Conservation (phyloP, 2,888 invertebrate genomes). For the Marronus borbonicus region DNA sequence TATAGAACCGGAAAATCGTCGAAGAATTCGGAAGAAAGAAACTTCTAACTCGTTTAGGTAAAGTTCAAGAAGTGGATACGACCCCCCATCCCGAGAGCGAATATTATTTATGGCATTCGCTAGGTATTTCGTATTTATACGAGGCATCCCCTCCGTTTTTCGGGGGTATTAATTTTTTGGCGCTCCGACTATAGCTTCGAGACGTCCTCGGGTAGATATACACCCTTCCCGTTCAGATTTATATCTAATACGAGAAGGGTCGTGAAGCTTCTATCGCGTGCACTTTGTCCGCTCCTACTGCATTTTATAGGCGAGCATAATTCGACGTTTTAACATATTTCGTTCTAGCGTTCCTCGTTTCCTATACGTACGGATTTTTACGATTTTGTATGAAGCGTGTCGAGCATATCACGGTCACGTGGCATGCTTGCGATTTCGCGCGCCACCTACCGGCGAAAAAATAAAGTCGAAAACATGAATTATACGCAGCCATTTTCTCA, state of each 20-base stretch:
- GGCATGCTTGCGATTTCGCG: background rate
- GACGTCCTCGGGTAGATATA: background rate
- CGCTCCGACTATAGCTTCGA: constrained; percentile 16
- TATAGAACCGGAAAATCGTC: constrained; percentile 38
- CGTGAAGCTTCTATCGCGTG: background rate
- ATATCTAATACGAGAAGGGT: constrained; percentile 19
- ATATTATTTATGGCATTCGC: constrained; percentile 42
- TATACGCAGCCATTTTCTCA: constrained; percentile 22
- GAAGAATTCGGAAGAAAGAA: constrained; percentile 35
- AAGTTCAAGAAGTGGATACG: constrained; percentile 39
- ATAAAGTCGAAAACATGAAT: constrained; percentile 15
- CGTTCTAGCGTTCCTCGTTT: background rate
- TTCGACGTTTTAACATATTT: constrained; percentile 29
- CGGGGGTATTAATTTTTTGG: constrained; percentile 38
- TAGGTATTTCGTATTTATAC: constrained; percentile 43
- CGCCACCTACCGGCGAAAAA: constrained; percentile 19
- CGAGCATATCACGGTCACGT: background rate
- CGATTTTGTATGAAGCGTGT: constrained; percentile 17
- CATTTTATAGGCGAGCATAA: constrained; percentile 12
- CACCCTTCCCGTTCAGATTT: constrained; percentile 17
- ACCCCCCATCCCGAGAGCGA: constrained; percentile 16
- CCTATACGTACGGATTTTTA: constrained; percentile 12
- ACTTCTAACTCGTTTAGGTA: constrained; percentile 39
- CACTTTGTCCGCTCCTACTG: constrained; percentile 9
- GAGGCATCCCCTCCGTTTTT: constrained; percentile 38